These are phyloP conservation scores for Meleagris gallopavo DNA, from an alignment of 2,113 vertebrate species.

Conservation along the genomic window DNA sequence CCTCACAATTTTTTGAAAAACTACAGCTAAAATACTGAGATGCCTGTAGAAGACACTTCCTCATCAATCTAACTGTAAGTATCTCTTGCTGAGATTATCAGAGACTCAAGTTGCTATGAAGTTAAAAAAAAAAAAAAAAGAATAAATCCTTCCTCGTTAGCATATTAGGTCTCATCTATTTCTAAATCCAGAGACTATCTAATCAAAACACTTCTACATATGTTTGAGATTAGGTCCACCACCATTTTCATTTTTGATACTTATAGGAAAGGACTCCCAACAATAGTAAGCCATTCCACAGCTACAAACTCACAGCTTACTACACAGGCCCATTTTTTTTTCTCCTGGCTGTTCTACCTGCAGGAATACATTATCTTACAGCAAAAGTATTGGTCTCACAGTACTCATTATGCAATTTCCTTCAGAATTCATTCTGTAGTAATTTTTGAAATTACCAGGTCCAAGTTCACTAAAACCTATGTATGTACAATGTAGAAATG, in stretches of 20 bases:
- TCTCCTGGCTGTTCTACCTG: neutral
- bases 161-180: neutral
- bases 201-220: neutral
- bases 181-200: neutral
- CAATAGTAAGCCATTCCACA: neutral
- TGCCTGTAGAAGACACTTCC: neutral
- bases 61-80: neutral
- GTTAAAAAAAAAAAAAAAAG: neutral
- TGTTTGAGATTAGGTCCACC: neutral
- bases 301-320: neutral
- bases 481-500: neutral
- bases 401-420: neutral
- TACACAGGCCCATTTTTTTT: neutral
- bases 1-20: neutral
- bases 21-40: constrained; percentile 12
- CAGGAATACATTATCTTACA: neutral
- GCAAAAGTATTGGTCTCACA: neutral
- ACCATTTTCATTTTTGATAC: neutral
- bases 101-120: neutral
- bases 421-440: neutral
- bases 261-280: neutral
- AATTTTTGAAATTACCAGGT: neutral
- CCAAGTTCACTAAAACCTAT: neutral
- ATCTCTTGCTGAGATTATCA: neutral
- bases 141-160: neutral